Evolutionary conservation across 1,140 invertebrate genomes (phyloP).

Genomic region (Drosophila eugracilis): DNA sequence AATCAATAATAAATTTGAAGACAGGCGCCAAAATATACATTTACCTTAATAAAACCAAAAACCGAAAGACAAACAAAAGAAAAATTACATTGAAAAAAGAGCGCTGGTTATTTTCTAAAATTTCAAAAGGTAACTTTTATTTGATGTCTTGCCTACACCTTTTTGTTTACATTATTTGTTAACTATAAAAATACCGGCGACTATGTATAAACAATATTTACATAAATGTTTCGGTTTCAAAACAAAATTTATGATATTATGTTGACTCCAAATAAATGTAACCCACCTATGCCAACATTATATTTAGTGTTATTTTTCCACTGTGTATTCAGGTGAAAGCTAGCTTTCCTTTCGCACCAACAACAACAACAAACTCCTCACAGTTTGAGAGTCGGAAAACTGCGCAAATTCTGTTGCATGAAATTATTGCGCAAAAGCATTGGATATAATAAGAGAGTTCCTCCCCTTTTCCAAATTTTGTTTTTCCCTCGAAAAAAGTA

Average conservation of each 20-base stretch:
- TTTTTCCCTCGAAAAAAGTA: not conserved
- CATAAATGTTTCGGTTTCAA: constrained; percentile 3
- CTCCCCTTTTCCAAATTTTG: not conserved
- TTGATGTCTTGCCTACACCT: no score
- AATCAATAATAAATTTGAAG: constrained; percentile 3
- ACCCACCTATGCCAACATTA: constrained; percentile 8
- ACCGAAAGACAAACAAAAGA: constrained; percentile 5
- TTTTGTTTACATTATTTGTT: not conserved
- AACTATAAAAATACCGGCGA: not conserved
- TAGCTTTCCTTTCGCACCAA: not conserved
- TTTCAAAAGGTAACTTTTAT: no score
- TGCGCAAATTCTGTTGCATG: constrained; percentile 64
- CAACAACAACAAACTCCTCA: constrained; percentile 1
- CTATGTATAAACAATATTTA: not conserved
- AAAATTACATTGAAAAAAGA: constrained; percentile 1
- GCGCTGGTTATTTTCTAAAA: not conserved
- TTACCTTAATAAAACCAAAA: constrained; percentile 3
- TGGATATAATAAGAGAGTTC: constrained; percentile 37
- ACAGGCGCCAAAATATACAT: constrained; percentile 14
- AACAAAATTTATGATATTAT: constrained; percentile 7
- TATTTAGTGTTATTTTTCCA: constrained; percentile 15
- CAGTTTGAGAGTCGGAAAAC: constrained; percentile 27
- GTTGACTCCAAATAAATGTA: not conserved
- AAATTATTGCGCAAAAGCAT: constrained; percentile 61
- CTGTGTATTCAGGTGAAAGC: constrained; percentile 32